Evolutionary conservation across 92 coral and sea anemone species (phyloP).

Genomic region (Epizoanthus ramosus): DNA sequence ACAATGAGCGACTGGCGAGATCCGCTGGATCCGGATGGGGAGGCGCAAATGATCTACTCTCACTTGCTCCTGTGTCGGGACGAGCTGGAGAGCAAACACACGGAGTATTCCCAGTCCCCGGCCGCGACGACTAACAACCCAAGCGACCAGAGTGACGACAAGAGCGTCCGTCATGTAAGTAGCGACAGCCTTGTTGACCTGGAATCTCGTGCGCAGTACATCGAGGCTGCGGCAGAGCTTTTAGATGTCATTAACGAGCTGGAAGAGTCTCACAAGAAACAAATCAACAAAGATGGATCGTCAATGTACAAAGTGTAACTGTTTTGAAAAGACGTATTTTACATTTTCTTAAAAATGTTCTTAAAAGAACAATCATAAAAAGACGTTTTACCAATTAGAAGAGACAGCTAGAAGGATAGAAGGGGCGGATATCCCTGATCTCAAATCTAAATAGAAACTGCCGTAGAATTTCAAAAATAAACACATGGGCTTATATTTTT

Average conservation of each 20-base stretch:
- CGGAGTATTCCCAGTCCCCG: conserved; percentile 45
- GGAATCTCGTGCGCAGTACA: conserved; percentile 39
- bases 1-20: conserved; percentile 98
- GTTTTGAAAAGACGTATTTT: background rate
- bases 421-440: background rate
- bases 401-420: background rate
- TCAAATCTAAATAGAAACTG: background rate
- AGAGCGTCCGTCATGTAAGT: background rate
- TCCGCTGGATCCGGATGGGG: conserved; percentile 94
- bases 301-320: background rate
- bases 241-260: conserved; percentile 71
- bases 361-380: background rate
- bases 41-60: conserved; percentile 89
- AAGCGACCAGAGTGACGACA: conserved; percentile 6
- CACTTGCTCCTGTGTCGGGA: conserved; percentile 86
- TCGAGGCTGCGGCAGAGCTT: conserved; percentile 52
- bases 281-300: conserved; percentile 33
- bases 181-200: conserved; percentile 5
- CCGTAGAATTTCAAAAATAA: background rate
- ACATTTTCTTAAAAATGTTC: background rate
- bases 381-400: background rate
- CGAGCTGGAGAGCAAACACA: conserved; percentile 68
- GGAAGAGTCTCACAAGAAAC: conserved; percentile 59
- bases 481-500: no score
- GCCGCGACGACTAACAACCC: conserved; percentile 38